Base-by-base conservation (phyloP, 2,888 invertebrate genomes). In the Coleophora flavipennella region DNA sequence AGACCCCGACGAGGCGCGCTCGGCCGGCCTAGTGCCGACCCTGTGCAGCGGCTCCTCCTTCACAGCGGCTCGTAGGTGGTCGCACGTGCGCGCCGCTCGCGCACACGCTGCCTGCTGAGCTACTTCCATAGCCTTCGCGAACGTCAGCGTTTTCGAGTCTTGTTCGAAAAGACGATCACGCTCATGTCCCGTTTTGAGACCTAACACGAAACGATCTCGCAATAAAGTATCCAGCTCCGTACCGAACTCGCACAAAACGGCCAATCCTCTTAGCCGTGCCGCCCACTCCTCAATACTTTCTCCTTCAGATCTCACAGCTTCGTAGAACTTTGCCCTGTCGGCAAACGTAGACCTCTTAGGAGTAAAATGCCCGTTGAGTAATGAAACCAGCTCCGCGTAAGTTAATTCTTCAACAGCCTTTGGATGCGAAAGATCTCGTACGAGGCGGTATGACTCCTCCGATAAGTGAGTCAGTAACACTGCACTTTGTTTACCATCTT, bases 61-160 rank as follows among this genome's bases (percentile, higher is more conserved):
- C 3, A 32, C 13, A 2, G 2, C 1, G 1, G 4, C 13, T 12
- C 32, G 2, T 1, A 11, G 2, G 8, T 8, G 8, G 32, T 8
- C 32, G 13, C 8, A 8, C 13, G 12, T 3, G 4, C 3, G 13
- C n/a, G n/a, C n/a, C n/a, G n/a, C n/a, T n/a, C n/a, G n/a, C n/a
- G n/a, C n/a, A n/a, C n/a, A n/a, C n/a, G n/a, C 32, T 12, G 13
- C 13, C 32, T 32, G 32, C 29, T 29, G 39, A 1, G 44, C 40
- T 3, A 42, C n/a, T 3, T 39, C 40, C 32, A 42, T 12, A 20
- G 45, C 45, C 9, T 27, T 31, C 13, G 36, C 31, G 13, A 42
- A 35, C 32, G 40, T 40, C 9, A 42, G 14, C 26, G 29, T 35
- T 10, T 13, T 33, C 10, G 37, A 10, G 14, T 44, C 42, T 20